Percentiles rank a stretch among this genome's conserved stretches.
Conservation (phyloP, 2,113 vertebrate genomes). For the Mola mola region DNA sequence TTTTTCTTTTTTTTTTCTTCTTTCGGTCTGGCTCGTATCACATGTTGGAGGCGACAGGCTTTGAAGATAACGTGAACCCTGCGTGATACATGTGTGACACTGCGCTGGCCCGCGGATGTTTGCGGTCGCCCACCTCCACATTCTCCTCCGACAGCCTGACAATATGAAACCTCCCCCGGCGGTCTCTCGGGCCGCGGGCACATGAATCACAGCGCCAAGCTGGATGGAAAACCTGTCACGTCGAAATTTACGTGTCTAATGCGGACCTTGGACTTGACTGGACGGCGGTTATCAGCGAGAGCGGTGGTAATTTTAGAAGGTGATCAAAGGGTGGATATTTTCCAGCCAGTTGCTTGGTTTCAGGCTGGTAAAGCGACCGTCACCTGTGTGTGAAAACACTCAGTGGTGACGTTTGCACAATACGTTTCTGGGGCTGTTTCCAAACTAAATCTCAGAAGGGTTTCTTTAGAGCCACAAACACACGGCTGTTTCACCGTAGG, state of each 20-base stretch:
- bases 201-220: neutral
- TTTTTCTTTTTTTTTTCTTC: constrained; percentile 56
- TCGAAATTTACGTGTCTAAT: constrained; percentile 11
- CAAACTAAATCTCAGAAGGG: too few species aligned
- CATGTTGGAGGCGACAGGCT: constrained; percentile 80
- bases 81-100: constrained; percentile 44
- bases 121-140: constrained; percentile 52
- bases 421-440: too few species aligned
- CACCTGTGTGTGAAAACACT: too few species aligned
- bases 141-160: constrained; percentile 31
- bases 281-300: constrained; percentile 14
- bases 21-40: constrained; percentile 83
- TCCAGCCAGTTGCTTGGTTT: too few species aligned
- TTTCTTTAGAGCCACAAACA: too few species aligned
- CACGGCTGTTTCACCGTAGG: too few species aligned
- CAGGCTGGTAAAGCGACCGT: too few species aligned
- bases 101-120: constrained; percentile 40
- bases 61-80: constrained; percentile 80
- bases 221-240: constrained; percentile 17
- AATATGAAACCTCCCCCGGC: neutral
- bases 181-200: neutral
- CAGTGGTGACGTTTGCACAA: too few species aligned
- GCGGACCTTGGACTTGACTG: constrained; percentile 1
- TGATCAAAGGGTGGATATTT: constrained; percentile 11
- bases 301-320: neutral